phyloP scores from a whole-genome alignment of 1,140 invertebrate genomes.

The Atta colombica region DNA sequence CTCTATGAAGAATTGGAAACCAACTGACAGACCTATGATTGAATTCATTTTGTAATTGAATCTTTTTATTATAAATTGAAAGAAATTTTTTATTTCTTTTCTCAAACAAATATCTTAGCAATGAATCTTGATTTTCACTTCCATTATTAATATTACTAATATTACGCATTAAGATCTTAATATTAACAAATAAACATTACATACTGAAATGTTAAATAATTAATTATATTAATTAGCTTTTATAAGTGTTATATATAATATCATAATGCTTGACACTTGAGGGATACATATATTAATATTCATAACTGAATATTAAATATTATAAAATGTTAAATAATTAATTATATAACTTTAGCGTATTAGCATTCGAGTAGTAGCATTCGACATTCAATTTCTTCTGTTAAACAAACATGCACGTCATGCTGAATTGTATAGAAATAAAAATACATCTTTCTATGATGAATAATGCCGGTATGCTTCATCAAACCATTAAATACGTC shows the following conservation, averaged over 20 bases:
- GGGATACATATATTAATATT: too few species aligned
- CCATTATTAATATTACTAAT: too few species aligned
- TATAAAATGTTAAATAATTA: neutral
- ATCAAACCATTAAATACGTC: constrained; percentile 47
- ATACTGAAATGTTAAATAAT: neutral
- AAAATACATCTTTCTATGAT: constrained; percentile 11
- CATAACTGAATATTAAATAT: neutral
- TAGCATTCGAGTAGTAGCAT: neutral
- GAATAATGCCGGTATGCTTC: constrained; percentile 36
- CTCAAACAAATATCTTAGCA: neutral
- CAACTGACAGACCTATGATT: neutral
- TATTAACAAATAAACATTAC: neutral
- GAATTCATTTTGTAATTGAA: neutral
- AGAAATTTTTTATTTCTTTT: neutral
- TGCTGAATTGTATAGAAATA: neutral
- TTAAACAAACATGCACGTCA: constrained; percentile 5
- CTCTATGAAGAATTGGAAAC: neutral
- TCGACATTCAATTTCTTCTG: constrained; percentile 25
- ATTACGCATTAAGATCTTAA: neutral
- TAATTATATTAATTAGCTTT: neutral
- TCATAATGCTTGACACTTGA: too few species aligned
- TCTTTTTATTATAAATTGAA: neutral
- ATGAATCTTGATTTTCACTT: neutral
- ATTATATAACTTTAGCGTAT: neutral
- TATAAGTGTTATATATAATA: too few species aligned